A percentile compares a stretch with the other conserved stretches of the same genome.
Conservation (phyloP, 2,888 invertebrate species). For the Blera fallax region DNA sequence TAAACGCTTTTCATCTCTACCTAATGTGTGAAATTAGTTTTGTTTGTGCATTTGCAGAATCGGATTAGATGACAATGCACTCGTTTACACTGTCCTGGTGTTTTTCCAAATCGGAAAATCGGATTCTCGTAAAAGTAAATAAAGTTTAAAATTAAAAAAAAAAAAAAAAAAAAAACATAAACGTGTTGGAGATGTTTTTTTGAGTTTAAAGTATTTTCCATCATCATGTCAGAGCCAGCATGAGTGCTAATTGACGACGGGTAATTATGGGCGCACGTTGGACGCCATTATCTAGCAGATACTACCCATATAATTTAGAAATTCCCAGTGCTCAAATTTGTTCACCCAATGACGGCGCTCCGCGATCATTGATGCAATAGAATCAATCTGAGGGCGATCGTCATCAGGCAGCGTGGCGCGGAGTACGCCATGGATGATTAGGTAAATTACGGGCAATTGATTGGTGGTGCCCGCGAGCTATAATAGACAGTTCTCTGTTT, state of each 20-base stretch:
- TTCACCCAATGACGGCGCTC: constrained; percentile 36
- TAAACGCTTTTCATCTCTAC: constrained; percentile 60
- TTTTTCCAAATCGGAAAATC: constrained; percentile 50
- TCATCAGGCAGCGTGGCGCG: not conserved
- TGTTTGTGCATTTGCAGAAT: constrained; percentile 42
- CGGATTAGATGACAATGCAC: constrained; percentile 62
- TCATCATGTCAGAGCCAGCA: constrained; percentile 44
- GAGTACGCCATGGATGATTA: constrained; percentile 61
- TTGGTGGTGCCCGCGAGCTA: constrained; percentile 54
- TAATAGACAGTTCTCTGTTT: constrained; percentile 39
- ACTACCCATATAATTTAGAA: constrained; percentile 69
- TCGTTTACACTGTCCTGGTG: not conserved
- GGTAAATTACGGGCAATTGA: constrained; percentile 68
- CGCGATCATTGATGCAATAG: constrained; percentile 50
- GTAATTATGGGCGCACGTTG: constrained; percentile 67
- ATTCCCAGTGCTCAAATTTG: constrained; percentile 60
- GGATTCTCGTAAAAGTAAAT: constrained; percentile 49
- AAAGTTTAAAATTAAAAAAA: constrained; percentile 39
- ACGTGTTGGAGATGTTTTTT: not conserved
- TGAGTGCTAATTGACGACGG: constrained; percentile 48
- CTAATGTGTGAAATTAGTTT: constrained; percentile 72
- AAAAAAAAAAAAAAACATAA: not conserved
- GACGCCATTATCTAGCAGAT: constrained; percentile 62
- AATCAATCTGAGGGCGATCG: constrained; percentile 58
- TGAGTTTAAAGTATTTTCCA: constrained; percentile 30